A percentile compares a stretch with the other conserved stretches of the same genome.
Evolutionary conservation across 2,113 vertebrate species (phyloP).

Genomic region (Hemicordylus capensis): DNA sequence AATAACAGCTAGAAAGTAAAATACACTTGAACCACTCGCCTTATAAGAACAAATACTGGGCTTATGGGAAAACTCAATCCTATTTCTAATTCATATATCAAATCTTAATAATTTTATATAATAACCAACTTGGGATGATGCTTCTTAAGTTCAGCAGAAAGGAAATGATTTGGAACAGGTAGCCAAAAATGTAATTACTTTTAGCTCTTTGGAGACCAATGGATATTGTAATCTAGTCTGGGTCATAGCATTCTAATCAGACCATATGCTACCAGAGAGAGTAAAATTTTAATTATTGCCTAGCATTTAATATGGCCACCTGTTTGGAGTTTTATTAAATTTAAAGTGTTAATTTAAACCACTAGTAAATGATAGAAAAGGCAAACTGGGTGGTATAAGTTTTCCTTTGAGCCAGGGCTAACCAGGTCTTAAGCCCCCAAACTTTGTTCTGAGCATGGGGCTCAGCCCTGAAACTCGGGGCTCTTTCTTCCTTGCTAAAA

Average conservation of each 20-base stretch:
- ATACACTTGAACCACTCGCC: background rate
- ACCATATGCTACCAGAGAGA: background rate
- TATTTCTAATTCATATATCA: background rate
- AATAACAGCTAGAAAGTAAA: background rate
- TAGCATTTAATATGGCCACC: conserved; percentile 23
- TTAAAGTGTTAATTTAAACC: conserved; percentile 13
- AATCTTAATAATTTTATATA: background rate
- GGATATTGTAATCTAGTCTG: background rate
- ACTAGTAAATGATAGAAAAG: background rate
- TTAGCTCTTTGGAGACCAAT: conserved; percentile 7
- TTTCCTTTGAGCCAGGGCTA: background rate
- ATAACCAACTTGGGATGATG: background rate
- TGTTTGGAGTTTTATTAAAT: conserved; percentile 3
- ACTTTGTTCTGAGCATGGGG: background rate
- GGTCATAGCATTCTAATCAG: conserved; percentile 8
- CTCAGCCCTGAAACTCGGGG: background rate
- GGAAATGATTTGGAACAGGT: conserved; percentile 22
- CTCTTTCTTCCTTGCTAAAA: background rate
- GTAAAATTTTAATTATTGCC: conserved; percentile 28
- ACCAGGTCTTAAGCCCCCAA: background rate
- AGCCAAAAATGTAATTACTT: conserved; percentile 13
- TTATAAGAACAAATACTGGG: background rate
- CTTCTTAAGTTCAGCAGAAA: conserved; percentile 10
- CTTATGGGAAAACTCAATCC: background rate
- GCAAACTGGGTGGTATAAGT: background rate